These are phyloP conservation scores for Catalaphyllia jardinei DNA, from an alignment of 64 coral and sea anemone species.

Conservation along the genomic window DNA sequence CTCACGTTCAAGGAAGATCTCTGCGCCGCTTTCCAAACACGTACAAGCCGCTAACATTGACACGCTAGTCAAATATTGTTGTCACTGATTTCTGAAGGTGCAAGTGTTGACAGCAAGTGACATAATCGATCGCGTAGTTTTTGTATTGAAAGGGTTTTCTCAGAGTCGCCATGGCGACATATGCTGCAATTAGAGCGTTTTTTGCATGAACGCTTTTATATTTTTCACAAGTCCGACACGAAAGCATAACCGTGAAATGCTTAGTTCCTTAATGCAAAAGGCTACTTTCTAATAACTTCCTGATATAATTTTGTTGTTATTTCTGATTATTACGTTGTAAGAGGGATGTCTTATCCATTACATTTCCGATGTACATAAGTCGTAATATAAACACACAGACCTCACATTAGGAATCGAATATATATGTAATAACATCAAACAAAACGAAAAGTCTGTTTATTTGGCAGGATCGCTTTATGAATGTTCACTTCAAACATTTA, in stretches of 20 bases:
- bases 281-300: background rate
- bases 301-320: background rate
- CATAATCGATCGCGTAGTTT: background rate
- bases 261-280: background rate
- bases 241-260: background rate
- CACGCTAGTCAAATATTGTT: background rate
- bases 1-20: too few relatives aligned
- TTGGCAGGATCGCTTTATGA: background rate
- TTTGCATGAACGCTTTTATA: too few relatives aligned
- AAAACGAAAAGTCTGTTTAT: background rate
- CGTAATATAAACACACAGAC: background rate
- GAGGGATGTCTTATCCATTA: background rate
- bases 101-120: conserved; percentile 16
- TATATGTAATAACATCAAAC: background rate
- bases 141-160: background rate
- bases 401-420: background rate
- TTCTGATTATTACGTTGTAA: background rate
- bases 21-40: background rate
- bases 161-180: background rate
- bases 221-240: background rate
- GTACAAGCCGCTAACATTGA: background rate
- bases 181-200: too few relatives aligned
- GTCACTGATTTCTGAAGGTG: background rate
- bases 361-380: background rate
- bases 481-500: background rate